Percentiles rank a stretch among this genome's conserved stretches.
Conservation (phyloP, 2,888 invertebrate species). For the Halocaridina rubra region DNA sequence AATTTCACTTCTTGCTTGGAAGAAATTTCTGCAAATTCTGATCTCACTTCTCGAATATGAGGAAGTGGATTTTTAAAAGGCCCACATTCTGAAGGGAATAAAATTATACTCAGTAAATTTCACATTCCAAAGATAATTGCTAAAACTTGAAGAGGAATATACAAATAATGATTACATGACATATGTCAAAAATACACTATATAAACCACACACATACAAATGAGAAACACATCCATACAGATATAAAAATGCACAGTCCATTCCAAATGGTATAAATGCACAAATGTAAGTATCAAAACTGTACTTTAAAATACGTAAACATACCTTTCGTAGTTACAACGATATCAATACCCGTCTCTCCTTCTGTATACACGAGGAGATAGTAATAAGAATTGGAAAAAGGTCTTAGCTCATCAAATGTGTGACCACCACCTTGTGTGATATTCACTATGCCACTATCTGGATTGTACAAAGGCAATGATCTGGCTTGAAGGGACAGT, state of each 20-base stretch:
- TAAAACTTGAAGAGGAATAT: neutral
- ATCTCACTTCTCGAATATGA: slow-evolving; percentile 26
- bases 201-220: too few species aligned
- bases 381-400: slow-evolving; percentile 71
- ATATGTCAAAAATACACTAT: too few species aligned
- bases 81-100: slow-evolving; percentile 49
- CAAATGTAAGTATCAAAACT: too few species aligned
- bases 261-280: too few species aligned
- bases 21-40: slow-evolving; percentile 18
- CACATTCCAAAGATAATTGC: neutral
- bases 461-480: slow-evolving; percentile 65
- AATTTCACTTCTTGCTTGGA: slow-evolving; percentile 44
- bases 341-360: slow-evolving; percentile 69
- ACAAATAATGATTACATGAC: too few species aligned
- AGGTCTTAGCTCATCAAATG: slow-evolving; percentile 69
- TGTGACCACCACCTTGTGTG: slow-evolving; percentile 67
- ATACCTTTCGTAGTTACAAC: slow-evolving; percentile 67
- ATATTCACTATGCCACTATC: slow-evolving; percentile 66
- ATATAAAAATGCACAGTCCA: too few species aligned
- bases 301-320: too few species aligned
- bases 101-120: neutral
- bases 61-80: slow-evolving; percentile 17
- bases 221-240: too few species aligned
- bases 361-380: slow-evolving; percentile 69
- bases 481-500: slow-evolving; percentile 31